Percentiles rank a stretch among this genome's conserved stretches.
Evolutionary conservation across 1,140 invertebrate species (phyloP).

Genomic region (Listronotus bonariensis): DNA sequence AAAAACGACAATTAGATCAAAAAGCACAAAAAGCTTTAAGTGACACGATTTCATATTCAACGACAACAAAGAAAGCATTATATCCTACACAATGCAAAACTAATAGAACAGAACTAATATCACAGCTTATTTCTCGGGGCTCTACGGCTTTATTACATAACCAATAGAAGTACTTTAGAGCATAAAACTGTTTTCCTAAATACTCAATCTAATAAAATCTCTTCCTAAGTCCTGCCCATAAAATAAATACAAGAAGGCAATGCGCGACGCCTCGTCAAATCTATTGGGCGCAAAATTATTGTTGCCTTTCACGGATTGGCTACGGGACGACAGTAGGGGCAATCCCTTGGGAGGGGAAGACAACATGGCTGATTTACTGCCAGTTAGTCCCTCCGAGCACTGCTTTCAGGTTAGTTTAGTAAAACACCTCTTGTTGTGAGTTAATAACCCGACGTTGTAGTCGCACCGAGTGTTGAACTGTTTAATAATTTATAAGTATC

Average conservation of each 20-base stretch:
- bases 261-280: slow-evolving; percentile 38
- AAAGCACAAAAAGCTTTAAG: slow-evolving; percentile 16
- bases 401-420: slow-evolving; percentile 50
- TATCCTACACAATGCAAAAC: slow-evolving; percentile 28
- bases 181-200: slow-evolving; percentile 54
- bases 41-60: slow-evolving; percentile 24
- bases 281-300: slow-evolving; percentile 43
- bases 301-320: slow-evolving; percentile 35
- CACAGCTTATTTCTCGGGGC: slow-evolving; percentile 38
- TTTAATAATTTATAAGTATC: background rate
- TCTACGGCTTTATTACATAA: slow-evolving; percentile 47
- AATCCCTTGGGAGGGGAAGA: slow-evolving; percentile 40
- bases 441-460: background rate
- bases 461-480: background rate
- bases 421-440: slow-evolving; percentile 38
- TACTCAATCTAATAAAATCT: slow-evolving; percentile 54
- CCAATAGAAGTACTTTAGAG: slow-evolving; percentile 49
- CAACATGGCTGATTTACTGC: slow-evolving; percentile 56
- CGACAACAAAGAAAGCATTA: slow-evolving; percentile 27
- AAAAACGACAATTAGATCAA: background rate
- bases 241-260: slow-evolving; percentile 51
- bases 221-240: slow-evolving; percentile 51
- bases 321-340: slow-evolving; percentile 27
- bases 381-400: slow-evolving; percentile 33
- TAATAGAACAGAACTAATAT: slow-evolving; percentile 48